Evolutionary conservation across 2,113 vertebrate genomes (phyloP).

Genomic region (Heterotilapia buettikoferi): DNA sequence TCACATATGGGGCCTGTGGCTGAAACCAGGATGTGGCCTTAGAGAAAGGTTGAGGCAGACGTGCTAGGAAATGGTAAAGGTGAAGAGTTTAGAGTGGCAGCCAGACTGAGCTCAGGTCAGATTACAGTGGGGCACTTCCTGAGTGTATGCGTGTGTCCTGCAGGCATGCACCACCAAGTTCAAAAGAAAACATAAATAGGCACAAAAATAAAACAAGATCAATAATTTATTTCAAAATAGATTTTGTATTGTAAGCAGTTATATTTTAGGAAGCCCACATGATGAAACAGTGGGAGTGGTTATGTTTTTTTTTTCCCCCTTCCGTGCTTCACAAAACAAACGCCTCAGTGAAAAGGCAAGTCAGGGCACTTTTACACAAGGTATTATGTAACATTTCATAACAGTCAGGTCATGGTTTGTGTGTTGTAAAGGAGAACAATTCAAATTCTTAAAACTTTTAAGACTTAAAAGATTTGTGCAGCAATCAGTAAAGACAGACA

Average conservation of each 20-base stretch:
- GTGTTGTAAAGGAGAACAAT: neutral
- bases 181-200: neutral
- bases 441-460: conserved; percentile 5
- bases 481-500: neutral
- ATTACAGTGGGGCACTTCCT: conserved; percentile 39
- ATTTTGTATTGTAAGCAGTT: neutral
- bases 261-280: neutral
- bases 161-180: neutral
- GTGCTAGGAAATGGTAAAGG: conserved; percentile 70
- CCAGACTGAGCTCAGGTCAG: conserved; percentile 39
- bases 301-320: neutral
- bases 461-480: neutral
- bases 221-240: conserved; percentile 57
- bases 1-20: neutral
- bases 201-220: neutral
- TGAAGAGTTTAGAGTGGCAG: conserved; percentile 70
- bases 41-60: conserved; percentile 36
- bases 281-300: neutral
- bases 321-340: neutral
- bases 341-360: neutral
- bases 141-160: neutral
- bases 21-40: neutral
- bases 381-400: neutral
- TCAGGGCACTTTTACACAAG: conserved; percentile 34
- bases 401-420: neutral